Conservation (phyloP, 2,797 vertebrate species). For the Girardinus metallicus region DNA sequence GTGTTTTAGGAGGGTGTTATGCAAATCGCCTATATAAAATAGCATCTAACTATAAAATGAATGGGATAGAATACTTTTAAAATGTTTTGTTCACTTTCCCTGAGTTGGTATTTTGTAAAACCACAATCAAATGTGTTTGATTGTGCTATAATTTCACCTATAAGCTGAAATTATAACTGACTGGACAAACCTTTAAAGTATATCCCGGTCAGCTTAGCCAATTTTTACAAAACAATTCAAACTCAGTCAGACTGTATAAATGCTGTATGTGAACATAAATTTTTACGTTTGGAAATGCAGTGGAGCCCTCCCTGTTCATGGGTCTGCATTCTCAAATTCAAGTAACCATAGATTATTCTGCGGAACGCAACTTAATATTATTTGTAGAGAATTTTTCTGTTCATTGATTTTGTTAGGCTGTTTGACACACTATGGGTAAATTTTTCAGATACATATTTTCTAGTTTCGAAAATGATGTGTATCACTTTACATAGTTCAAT, state of each 20-base stretch:
- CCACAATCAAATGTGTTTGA: too few species aligned
- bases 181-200: neutral
- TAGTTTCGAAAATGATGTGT: too few species aligned
- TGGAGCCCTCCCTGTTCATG: neutral
- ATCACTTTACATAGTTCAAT: neutral
- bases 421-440: neutral
- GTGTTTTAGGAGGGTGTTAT: neutral
- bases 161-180: neutral
- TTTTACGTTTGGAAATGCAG: neutral
- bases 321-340: neutral
- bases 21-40: neutral
- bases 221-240: neutral
- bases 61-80: neutral
- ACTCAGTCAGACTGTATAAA: neutral
- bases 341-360: neutral
- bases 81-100: neutral
- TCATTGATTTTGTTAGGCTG: neutral
- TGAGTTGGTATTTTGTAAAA: neutral
- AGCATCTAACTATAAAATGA: neutral
- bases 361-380: neutral
- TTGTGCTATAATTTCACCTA: too few species aligned
- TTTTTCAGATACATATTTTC: neutral
- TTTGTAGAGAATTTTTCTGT: neutral
- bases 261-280: neutral
- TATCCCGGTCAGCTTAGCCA: neutral